Conservation (phyloP, 2,888 invertebrate genomes). For the Nephrotoma guestfalica region DNA sequence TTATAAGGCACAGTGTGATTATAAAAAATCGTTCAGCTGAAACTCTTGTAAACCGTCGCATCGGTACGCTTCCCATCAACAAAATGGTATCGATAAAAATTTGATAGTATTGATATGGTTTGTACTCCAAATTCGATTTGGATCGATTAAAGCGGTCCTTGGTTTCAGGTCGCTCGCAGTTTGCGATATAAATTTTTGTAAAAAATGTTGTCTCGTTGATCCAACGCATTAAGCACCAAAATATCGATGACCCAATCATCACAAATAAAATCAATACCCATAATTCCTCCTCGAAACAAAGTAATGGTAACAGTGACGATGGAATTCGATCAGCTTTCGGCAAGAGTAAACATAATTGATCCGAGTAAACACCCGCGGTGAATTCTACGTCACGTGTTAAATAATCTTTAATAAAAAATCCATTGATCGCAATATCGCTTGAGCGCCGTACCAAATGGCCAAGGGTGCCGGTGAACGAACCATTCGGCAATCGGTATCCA, state of each 20-base stretch:
- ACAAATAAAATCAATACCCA: constrained; percentile 26
- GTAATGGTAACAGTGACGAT: constrained; percentile 27
- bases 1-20: constrained; percentile 26
- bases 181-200: not conserved
- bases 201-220: constrained; percentile 8
- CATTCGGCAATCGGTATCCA: constrained; percentile 24
- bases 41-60: constrained; percentile 25
- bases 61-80: constrained; percentile 25
- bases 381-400: constrained; percentile 26
- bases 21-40: constrained; percentile 28
- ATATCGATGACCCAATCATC: constrained; percentile 16
- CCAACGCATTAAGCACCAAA: constrained; percentile 21
- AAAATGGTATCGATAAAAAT: constrained; percentile 26
- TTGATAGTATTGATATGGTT: constrained; percentile 11
- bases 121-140: not conserved
- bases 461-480: constrained; percentile 27
- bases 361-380: constrained; percentile 26
- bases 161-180: not conserved
- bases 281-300: constrained; percentile 23
- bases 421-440: constrained; percentile 27
- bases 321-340: constrained; percentile 30
- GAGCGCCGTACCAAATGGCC: constrained; percentile 24
- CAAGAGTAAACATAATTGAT: constrained; percentile 30
- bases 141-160: not conserved
- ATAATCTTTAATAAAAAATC: constrained; percentile 33